A percentile compares a stretch with the other conserved stretches of the same genome.
These are phyloP conservation scores for Caiman crocodilus DNA, from an alignment of 2,797 vertebrate species.

Conservation along the genomic window DNA sequence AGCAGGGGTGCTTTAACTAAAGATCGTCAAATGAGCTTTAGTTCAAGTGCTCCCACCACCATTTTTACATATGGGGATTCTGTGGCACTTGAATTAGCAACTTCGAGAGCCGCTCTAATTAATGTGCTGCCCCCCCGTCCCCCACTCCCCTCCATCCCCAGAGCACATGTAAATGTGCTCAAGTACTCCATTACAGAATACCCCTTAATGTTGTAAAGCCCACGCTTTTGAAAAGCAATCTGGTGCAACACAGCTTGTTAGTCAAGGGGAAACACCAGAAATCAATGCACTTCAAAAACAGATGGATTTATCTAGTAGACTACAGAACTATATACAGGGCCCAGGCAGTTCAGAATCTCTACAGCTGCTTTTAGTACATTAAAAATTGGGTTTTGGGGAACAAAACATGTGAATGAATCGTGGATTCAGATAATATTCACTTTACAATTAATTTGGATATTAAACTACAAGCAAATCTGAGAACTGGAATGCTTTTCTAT, in stretches of 20 bases:
- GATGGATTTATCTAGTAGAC: neutral
- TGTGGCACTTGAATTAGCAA: no score
- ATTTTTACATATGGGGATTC: no score
- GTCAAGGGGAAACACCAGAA: conserved; percentile 23
- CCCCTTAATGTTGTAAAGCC: neutral
- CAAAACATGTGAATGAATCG: conserved; percentile 33
- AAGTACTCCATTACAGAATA: no score
- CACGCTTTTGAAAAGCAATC: conserved; percentile 21
- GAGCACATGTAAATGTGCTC: no score
- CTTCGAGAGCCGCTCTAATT: no score
- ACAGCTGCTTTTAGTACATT: conserved; percentile 57
- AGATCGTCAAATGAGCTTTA: no score
- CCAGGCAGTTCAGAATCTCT: neutral
- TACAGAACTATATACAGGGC: conserved; percentile 15
- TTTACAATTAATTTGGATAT: conserved; percentile 29
- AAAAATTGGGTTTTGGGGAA: conserved; percentile 49
- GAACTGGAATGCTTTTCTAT: conserved; percentile 44
- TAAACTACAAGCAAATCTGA: conserved; percentile 24
- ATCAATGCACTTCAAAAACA: neutral
- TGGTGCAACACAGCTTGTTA: conserved; percentile 15
- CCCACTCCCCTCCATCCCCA: no score
- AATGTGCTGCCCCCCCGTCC: no score
- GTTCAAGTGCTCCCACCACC: no score
- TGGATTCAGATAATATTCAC: conserved; percentile 55
- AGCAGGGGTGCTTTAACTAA: no score